phyloP scores from a whole-genome alignment of 1,140 invertebrate genomes.

The Arion vulgaris region DNA sequence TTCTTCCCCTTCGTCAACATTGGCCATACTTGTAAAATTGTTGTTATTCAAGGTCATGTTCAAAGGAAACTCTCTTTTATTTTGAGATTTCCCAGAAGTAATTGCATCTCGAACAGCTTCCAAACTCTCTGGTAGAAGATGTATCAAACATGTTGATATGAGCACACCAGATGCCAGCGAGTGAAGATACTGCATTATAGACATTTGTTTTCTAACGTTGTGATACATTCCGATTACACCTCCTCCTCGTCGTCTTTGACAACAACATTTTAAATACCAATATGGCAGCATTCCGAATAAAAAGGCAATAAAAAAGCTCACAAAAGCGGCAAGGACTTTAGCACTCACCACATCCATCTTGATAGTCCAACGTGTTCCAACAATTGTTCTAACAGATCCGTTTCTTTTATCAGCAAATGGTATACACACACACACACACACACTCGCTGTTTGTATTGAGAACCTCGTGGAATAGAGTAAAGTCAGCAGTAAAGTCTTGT shows the following conservation, averaged over 20 bases:
- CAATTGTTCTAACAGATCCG: too few relatives aligned
- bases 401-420: too few relatives aligned
- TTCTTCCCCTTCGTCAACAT: neutral
- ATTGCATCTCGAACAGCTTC: neutral
- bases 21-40: neutral
- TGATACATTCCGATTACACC: neutral
- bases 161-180: conserved; percentile 30
- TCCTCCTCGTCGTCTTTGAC: too few relatives aligned
- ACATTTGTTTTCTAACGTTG: neutral
- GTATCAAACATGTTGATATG: conserved; percentile 10
- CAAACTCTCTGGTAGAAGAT: conserved; percentile 21
- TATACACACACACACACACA: too few relatives aligned
- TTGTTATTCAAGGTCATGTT: neutral
- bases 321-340: conserved; percentile 16
- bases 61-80: neutral
- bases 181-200: conserved; percentile 2
- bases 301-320: conserved; percentile 1
- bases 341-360: conserved; percentile 14
- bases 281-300: conserved; percentile 21
- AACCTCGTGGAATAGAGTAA: too few relatives aligned
- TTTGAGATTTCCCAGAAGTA: neutral
- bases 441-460: too few relatives aligned
- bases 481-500: too few relatives aligned
- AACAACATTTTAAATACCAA: conserved; percentile 2
- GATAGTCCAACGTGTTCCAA: too few relatives aligned